A percentile compares a stretch with the other conserved stretches of the same genome.
Evolutionary conservation across 2,888 invertebrate species (phyloP).

Genomic region (Drosophila sordidula): DNA sequence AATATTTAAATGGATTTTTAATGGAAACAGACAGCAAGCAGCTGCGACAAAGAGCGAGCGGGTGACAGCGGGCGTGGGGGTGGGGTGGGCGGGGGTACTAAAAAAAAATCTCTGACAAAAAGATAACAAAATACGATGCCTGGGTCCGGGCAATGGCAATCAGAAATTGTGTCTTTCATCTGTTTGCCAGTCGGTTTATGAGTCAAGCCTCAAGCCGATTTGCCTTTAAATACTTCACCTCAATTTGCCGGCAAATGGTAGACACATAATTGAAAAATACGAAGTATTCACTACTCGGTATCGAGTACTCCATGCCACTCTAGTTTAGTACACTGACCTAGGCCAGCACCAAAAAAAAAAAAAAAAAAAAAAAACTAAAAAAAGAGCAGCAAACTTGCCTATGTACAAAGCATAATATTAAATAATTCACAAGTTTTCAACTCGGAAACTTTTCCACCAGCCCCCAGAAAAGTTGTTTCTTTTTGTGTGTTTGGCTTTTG

Average conservation of each 20-base stretch:
- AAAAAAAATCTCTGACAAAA: slow-evolving; percentile 42
- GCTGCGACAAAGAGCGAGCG: slow-evolving; percentile 20
- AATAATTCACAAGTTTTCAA: slow-evolving; percentile 65
- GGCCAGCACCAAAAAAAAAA: slow-evolving; percentile 6
- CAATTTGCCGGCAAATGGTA: slow-evolving; percentile 62
- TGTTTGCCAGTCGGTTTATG: slow-evolving; percentile 42
- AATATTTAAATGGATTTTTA: slow-evolving; percentile 76
- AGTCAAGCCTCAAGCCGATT: slow-evolving; percentile 56
- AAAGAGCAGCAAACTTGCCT: slow-evolving; percentile 21
- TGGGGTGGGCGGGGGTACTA: not conserved
- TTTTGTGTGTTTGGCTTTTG: slow-evolving; percentile 48
- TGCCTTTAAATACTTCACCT: slow-evolving; percentile 67
- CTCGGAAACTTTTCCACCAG: slow-evolving; percentile 41
- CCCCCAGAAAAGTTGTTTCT: slow-evolving; percentile 23
- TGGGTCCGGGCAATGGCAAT: slow-evolving; percentile 16
- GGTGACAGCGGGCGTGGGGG: not conserved
- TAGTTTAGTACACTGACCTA: slow-evolving; percentile 10
- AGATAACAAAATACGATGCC: slow-evolving; percentile 46
- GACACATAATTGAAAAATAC: slow-evolving; percentile 42
- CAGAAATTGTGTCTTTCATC: slow-evolving; percentile 37
- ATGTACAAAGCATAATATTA: slow-evolving; percentile 54
- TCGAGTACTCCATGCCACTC: slow-evolving; percentile 23
- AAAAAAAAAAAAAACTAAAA: slow-evolving; percentile 1
- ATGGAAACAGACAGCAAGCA: slow-evolving; percentile 61
- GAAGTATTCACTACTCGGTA: slow-evolving; percentile 12